These are phyloP conservation scores for Diarsia dahlii DNA, from an alignment of 2,888 invertebrate species.

Conservation along the genomic window DNA sequence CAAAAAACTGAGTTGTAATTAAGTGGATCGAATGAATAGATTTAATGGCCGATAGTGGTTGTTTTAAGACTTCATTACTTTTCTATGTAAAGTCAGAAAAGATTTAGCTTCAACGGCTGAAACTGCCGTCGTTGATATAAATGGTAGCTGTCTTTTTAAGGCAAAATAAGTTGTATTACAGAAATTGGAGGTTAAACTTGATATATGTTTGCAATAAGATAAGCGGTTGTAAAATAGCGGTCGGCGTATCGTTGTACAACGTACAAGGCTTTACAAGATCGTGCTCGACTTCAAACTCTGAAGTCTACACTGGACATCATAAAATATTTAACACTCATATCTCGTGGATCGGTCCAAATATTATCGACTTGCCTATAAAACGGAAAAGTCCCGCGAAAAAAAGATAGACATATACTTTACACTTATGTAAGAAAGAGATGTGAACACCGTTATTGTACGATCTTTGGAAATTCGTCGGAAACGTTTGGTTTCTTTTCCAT, in stretches of 20 bases:
- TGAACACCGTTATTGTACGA: conserved; percentile 83
- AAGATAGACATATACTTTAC: conserved; percentile 77
- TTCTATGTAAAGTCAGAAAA: conserved; percentile 33
- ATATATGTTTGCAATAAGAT: conserved; percentile 56
- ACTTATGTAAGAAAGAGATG: conserved; percentile 80
- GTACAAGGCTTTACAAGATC: conserved; percentile 59
- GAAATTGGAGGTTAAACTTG: conserved; percentile 45
- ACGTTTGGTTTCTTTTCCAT: conserved; percentile 89
- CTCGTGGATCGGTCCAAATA: conserved; percentile 86
- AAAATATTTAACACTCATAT: conserved; percentile 90
- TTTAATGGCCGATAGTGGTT: conserved; percentile 59
- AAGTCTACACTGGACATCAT: conserved; percentile 85
- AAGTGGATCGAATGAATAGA: conserved; percentile 77
- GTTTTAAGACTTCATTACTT: conserved; percentile 27
- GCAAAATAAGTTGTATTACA: conserved; percentile 20
- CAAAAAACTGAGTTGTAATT: conserved; percentile 84
- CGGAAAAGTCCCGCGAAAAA: conserved; percentile 82
- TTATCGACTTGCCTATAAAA: conserved; percentile 89
- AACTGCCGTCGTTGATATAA: not conserved
- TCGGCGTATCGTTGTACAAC: conserved; percentile 50
- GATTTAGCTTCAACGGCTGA: not conserved
- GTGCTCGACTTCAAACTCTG: conserved; percentile 72
- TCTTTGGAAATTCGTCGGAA: conserved; percentile 88
- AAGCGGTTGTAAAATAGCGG: conserved; percentile 61
- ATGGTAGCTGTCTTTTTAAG: not conserved